These are phyloP conservation scores for Coracias cyanogaster DNA, from an alignment of 2,797 vertebrate species.

Conservation along the genomic window DNA sequence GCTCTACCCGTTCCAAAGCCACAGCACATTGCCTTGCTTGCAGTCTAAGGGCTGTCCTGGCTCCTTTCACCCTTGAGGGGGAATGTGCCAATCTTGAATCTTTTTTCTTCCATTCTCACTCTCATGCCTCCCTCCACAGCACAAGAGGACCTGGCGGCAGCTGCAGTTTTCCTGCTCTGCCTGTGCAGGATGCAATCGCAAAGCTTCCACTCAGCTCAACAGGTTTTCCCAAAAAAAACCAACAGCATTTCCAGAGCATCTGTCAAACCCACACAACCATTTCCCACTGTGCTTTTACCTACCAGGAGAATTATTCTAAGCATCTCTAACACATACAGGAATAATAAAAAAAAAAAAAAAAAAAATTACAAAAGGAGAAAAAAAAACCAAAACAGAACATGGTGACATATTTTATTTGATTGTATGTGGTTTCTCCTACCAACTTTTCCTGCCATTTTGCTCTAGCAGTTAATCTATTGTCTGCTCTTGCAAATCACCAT, in stretches of 20 bases:
- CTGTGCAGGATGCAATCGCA: accelerated
- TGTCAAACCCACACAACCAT: neutral
- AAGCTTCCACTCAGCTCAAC: neutral
- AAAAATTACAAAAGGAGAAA: neutral
- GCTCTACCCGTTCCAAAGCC: neutral
- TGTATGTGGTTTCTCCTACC: neutral
- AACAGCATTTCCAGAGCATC: neutral
- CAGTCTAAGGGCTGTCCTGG: neutral
- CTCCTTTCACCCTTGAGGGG: neutral
- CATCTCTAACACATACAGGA: neutral
- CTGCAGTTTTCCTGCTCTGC: neutral
- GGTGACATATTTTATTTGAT: neutral
- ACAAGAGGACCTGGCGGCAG: neutral
- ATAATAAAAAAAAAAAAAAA: no score
- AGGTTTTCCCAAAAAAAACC: neutral
- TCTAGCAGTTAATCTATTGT: neutral
- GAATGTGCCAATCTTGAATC: neutral
- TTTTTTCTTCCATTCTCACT: neutral
- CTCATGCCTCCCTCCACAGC: neutral
- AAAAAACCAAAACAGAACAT: neutral
- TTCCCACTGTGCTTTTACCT: neutral
- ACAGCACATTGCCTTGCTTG: accelerated
- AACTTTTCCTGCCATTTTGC: neutral
- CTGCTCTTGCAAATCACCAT: neutral
- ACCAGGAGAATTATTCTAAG: neutral